Evolutionary conservation across 2,888 invertebrate species (phyloP).

Genomic region (Erebia aethiops): DNA sequence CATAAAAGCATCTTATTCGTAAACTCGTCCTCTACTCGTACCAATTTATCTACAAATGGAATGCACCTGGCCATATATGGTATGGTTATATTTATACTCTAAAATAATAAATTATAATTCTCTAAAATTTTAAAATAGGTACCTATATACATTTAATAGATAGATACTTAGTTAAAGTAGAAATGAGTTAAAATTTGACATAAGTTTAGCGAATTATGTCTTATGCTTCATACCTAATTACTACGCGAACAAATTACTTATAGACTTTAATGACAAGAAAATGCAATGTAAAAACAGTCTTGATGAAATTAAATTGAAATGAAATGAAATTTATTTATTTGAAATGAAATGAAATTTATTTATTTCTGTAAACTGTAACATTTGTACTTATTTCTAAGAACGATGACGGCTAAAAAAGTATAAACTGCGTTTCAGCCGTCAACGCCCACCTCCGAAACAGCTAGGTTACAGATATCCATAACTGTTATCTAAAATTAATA

Average conservation of each 20-base stretch:
- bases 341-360: no score
- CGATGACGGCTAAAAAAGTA: no score
- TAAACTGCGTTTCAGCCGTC: no score
- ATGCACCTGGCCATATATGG: not conserved
- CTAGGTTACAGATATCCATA: no score
- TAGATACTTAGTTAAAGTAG: not conserved
- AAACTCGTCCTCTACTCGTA: conserved; percentile 19
- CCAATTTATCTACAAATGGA: conserved; percentile 1
- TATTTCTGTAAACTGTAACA: no score
- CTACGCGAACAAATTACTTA: not conserved
- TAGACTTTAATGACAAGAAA: conserved; percentile 10
- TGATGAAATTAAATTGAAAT: no score
- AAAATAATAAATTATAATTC: not conserved
- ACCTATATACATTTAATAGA: not conserved
- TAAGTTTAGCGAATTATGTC: no score
- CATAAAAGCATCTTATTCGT: conserved; percentile 15
- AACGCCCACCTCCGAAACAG: no score
- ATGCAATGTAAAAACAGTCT: conserved; percentile 3
- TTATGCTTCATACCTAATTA: not conserved
- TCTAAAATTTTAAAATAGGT: no score
- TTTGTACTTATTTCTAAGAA: no score
- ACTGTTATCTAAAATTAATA: no score
- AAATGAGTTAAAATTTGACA: not conserved
- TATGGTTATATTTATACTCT: not conserved
- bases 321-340: no score